Base-by-base conservation (phyloP, 2,113 vertebrate genomes). In the Esox niger region DNA sequence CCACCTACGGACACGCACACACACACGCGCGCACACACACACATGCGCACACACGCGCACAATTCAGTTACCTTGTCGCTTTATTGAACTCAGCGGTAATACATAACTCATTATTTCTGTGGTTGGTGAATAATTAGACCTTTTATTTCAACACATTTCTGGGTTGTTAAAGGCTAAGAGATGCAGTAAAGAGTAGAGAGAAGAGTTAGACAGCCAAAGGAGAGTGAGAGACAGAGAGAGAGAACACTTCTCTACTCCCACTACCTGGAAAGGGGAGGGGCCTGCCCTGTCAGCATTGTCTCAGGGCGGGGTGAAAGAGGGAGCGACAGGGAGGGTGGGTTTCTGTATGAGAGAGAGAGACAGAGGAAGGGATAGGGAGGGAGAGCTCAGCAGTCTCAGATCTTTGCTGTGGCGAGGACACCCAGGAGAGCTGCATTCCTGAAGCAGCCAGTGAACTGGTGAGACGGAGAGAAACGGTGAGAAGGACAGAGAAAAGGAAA, bases 371-470 rank as follows among this genome's bases (percentile, higher is more conserved):
- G 59, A 75, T 70, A 63, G 57, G 33, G 62, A 30, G 74, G 82
- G 76, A 71, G 76, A 81, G 72, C 66, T 79, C 78, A 10, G 82
- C 71, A 80, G 72, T 75, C 85, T 85, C 83, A 81, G 77, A 85
- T 80, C 81, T 77, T 29, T 11, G 70, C 75, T 83, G 78, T 68
- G 74, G 79, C 62, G 77, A 87, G 76, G 86, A 84, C 81, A 83
- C 79, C 73, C 76, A 76, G 80, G 75, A 86, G 85, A 85, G 82
- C 80, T 79, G 76, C 88, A 88, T 91, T 90, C 89, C 84, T 80
- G 66, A 84, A 77, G 78, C 79, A 83, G 78, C 71, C 56, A 64
- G 78, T 55, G n/a, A 75, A n/a, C 10, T 15, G 30, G 31, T n/a
- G 15, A 35, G 26, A 47, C 4, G 30, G 38, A 23, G 6, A 54